phyloP scores from a whole-genome alignment of 2,113 vertebrate genomes.

The Maccullochella peelii region DNA sequence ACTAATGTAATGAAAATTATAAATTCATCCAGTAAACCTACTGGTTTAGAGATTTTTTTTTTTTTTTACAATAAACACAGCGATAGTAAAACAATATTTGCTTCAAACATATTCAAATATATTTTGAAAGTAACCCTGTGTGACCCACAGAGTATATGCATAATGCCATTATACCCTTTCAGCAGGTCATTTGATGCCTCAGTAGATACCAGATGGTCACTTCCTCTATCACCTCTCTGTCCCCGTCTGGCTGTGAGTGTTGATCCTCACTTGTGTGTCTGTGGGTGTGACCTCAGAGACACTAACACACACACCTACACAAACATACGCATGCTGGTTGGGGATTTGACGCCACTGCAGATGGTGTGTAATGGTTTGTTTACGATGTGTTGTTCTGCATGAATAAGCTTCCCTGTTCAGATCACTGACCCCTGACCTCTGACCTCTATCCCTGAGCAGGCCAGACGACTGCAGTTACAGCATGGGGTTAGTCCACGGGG shows the following conservation, averaged over 20 bases:
- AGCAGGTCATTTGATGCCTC: conserved; percentile 61
- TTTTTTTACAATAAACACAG: background rate
- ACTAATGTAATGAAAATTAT: background rate
- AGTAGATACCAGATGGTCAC: conserved; percentile 74
- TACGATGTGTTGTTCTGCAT: conserved; percentile 72
- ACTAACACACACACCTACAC: conserved; percentile 53
- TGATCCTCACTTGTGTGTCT: conserved; percentile 59
- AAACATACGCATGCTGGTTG: conserved; percentile 38
- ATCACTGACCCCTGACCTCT: conserved; percentile 67
- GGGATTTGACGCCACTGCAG: conserved; percentile 69
- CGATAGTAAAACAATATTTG: too few species aligned
- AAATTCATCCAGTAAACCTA: background rate
- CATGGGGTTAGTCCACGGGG: background rate
- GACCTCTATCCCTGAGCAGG: conserved; percentile 48
- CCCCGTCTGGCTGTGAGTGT: conserved; percentile 53
- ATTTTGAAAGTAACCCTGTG: background rate
- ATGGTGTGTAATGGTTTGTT: conserved; percentile 80
- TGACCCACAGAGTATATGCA: conserved; percentile 7
- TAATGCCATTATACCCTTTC: conserved; percentile 48
- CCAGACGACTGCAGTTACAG: conserved; percentile 45
- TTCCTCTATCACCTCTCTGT: conserved; percentile 59
- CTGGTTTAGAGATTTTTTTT: background rate
- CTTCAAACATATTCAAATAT: background rate
- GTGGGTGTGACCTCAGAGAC: conserved; percentile 51
- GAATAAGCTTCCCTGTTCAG: conserved; percentile 71